Evolutionary conservation across 2,888 invertebrate species (phyloP), one percentile per base, ranked within the genome.

Genomic region (Ormyrus pomaceus): DNA sequence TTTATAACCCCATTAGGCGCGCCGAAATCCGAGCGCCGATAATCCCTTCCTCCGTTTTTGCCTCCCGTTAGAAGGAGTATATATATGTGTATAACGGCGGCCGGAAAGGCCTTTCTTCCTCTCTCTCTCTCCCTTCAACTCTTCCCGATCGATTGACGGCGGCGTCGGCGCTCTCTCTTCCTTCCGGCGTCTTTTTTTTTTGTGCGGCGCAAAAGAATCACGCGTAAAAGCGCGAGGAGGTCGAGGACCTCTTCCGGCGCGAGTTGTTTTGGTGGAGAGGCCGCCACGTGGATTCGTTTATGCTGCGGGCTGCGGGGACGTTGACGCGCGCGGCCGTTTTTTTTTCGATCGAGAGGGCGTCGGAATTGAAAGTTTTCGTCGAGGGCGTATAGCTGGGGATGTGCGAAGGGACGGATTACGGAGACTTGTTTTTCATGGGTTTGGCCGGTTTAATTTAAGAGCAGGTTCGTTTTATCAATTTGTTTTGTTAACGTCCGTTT

Each of bases 181-280:
- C 59, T 70, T 70, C 59, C 45, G 8, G 46, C 58, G 45, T 11
- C 51, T 56, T 50, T 50, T 46, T 48, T 61, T 19, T 50, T 55
- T 59, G 6, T 50, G 10, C 4, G 19, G 5, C 71, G 73, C 65
- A 34, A 34, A 34, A 34, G 65, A 73, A 65, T 73, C 65, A 51
- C 53, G 58, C 62, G 56, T 55, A 55, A 34, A 55, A 50, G 10
- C 11, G 13, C 13, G 48, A 0, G 5, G 50, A 65, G 59, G 68
- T 79, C 73, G 61, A 68, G 61, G 64, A 79, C 73, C 68, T 59
- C 19, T 62, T 55, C 34, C 13, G 45, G 34, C n/a, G 46, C 13
- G n/a, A 4, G 53, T 68, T 58, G 34, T 68, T 51, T 53, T 13
- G 34, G 9, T 66, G 34, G 46, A 65, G 5, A 19, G 34, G 50